Conservation (phyloP, 2,797 vertebrate species). For the Poeciliopsis gracilis region DNA sequence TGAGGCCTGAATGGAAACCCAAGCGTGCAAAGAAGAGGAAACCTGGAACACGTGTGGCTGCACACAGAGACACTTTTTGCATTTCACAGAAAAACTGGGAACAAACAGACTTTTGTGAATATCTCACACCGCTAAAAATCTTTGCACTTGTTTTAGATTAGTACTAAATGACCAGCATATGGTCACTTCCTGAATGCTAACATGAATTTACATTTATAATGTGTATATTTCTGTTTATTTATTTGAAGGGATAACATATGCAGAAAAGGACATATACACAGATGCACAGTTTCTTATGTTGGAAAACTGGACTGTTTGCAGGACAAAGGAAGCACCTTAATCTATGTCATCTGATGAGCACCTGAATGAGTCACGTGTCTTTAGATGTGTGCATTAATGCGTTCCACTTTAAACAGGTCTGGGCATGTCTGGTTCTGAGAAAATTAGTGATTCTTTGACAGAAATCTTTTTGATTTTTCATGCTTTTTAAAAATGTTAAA, state of each 20-base stretch:
- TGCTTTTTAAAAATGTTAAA: background rate
- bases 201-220: background rate
- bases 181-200: background rate
- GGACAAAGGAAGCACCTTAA: background rate
- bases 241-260: background rate
- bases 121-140: background rate
- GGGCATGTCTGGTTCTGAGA: background rate
- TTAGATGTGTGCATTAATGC: background rate
- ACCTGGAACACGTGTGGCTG: constrained; percentile 17
- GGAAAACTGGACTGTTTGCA: background rate
- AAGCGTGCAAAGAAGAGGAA: constrained; percentile 27
- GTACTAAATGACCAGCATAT: background rate
- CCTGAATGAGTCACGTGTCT: background rate
- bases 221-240: constrained; percentile 1
- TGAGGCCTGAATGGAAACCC: constrained; percentile 25
- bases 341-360: constrained; percentile 1
- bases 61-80: constrained; percentile 14
- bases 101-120: constrained; percentile 1
- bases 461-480: no score
- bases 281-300: background rate
- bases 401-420: background rate
- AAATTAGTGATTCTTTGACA: background rate
- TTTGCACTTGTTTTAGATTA: background rate
- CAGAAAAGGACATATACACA: background rate
- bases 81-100: background rate